Evolutionary conservation across 2,113 vertebrate genomes (phyloP), one percentile per base, ranked within the genome.

Genomic region (Peromyscus polionotus): DNA sequence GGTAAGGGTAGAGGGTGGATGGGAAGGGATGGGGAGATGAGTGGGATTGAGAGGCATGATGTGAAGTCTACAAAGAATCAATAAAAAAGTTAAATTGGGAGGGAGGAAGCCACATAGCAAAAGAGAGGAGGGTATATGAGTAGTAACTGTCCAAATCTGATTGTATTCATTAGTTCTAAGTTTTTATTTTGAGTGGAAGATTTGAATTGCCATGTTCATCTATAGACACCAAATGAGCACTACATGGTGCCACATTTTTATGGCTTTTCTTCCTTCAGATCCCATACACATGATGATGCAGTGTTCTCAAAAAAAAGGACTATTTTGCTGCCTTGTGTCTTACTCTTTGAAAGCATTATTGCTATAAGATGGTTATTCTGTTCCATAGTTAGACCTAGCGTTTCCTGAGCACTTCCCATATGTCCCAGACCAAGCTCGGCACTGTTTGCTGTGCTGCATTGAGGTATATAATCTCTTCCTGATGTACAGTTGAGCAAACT

Each of bases 231-330:
- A 54, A 16, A 61, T 90, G 45, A 90, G 24, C 68, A n/a, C 6
- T 76, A 45, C 36, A 80, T 3, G 57, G 13, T 72, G 31, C 96
- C 26, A 73, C 28, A 39, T 95, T 97, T 95, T 85, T 96, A 88
- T 92, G 28, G 59, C 54, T 96, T 95, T 93, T 31, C 93, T 90
- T 96, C 91, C 79, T 96, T 96, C 87, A 86, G n/a, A 93, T 76
- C 36, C 80, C 77, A 67, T 81, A 95, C 89, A 26, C 75, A 73
- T 72, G n/a, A 73, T 72, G n/a, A 88, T 68, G 65, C 90, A 73
- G 88, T 94, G 39, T 59, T 51, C 59, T 95, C 86, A 88, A 85
- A 88, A 73, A 73, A 57, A 80, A 28, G 22, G 85, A 79, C 59
- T 1, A 5, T 89, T 95, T 94, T 96, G 16, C 70, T 22, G 75